Percentiles rank a stretch among this genome's conserved stretches.
Conservation (phyloP, 2,113 vertebrate genomes). For the Cryptotis parvus region DNA sequence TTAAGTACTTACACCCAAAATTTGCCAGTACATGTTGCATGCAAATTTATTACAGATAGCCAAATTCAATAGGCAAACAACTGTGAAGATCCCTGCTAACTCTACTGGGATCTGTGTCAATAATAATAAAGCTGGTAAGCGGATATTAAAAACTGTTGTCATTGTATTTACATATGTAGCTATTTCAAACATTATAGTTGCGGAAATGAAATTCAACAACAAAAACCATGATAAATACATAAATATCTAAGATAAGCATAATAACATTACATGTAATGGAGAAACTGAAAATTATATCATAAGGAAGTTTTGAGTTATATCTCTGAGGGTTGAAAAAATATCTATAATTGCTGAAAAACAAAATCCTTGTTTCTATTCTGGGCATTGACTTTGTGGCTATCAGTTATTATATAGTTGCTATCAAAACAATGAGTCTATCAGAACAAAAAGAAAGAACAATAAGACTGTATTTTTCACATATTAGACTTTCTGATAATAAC, state of each 20-base stretch:
- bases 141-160: constrained; percentile 37
- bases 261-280: constrained; percentile 28
- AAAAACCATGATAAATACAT: constrained; percentile 41
- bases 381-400: background rate
- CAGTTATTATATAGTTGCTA: background rate
- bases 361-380: background rate
- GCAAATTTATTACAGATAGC: background rate
- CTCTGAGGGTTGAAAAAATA: constrained; percentile 39
- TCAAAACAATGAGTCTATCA: background rate
- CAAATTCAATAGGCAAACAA: background rate
- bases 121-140: background rate
- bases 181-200: constrained; percentile 30
- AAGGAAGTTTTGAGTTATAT: constrained; percentile 51
- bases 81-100: background rate
- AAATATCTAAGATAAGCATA: constrained; percentile 55
- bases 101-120: background rate
- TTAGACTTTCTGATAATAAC: background rate
- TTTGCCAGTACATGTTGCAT: background rate
- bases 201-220: constrained; percentile 57
- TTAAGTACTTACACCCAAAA: background rate
- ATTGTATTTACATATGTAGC: constrained; percentile 20
- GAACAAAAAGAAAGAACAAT: background rate
- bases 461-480: background rate
- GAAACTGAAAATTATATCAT: constrained; percentile 63
- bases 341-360: constrained; percentile 29